A percentile compares a stretch with the other conserved stretches of the same genome.
These are phyloP conservation scores for Macrotus californicus DNA, from an alignment of 2,113 vertebrate species.

Conservation along the genomic window DNA sequence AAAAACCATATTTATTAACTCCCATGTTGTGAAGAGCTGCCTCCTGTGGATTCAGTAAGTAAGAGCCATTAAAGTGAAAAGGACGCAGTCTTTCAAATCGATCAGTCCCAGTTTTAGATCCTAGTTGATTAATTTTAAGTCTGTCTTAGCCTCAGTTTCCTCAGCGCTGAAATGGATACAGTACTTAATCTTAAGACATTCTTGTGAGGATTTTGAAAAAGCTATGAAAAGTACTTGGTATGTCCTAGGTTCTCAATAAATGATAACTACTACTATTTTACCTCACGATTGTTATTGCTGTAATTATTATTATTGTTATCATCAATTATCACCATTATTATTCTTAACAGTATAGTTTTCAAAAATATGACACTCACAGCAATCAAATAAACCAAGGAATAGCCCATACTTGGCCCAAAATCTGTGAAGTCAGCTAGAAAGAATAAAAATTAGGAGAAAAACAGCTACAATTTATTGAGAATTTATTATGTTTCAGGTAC, in stretches of 20 bases:
- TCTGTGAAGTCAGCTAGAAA: background rate
- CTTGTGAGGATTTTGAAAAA: background rate
- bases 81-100: background rate
- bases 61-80: background rate
- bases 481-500: background rate
- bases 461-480: background rate
- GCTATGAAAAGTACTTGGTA: background rate
- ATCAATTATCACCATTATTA: background rate
- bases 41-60: background rate
- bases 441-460: constrained; percentile 7
- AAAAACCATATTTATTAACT: background rate
- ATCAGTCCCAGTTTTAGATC: background rate
- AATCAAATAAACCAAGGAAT: background rate
- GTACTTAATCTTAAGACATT: background rate
- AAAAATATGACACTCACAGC: background rate
- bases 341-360: background rate
- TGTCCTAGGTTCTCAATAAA: background rate
- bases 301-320: background rate
- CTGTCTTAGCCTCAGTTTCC: background rate
- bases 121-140: background rate
- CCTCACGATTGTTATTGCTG: background rate
- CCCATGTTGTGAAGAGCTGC: background rate
- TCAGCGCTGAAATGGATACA: background rate
- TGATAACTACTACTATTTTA: background rate
- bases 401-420: background rate